Percentiles rank a stretch among this genome's conserved stretches.
These are phyloP conservation scores for Fregetta grallaria DNA, from an alignment of 2,113 vertebrate genomes.

Conservation along the genomic window DNA sequence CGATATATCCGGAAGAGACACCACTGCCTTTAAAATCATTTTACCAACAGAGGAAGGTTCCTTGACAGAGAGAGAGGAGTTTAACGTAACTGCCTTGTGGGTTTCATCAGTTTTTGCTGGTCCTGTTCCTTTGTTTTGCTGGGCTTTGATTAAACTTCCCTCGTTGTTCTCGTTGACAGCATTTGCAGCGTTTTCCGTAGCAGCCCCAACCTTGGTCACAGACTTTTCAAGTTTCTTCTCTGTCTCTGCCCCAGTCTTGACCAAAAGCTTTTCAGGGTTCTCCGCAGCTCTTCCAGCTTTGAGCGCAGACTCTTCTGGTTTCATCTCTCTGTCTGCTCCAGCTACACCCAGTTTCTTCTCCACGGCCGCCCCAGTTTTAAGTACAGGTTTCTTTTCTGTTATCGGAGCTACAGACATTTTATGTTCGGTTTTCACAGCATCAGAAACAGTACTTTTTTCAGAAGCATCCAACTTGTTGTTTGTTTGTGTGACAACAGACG, in stretches of 20 bases:
- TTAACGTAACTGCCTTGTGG: neutral
- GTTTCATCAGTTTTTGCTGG: neutral
- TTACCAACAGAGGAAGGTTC: neutral
- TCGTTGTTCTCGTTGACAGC: neutral
- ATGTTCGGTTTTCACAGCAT: neutral
- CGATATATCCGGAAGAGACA: constrained; percentile 34
- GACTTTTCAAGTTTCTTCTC: neutral
- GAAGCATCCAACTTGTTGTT: neutral
- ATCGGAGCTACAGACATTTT: accelerated
- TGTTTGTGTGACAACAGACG: neutral
- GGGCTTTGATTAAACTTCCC: neutral
- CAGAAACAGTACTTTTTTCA: neutral
- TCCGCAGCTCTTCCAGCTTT: neutral
- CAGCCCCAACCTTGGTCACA: neutral
- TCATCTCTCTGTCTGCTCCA: neutral
- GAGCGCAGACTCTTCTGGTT: neutral
- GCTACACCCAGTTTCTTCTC: neutral
- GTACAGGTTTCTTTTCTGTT: neutral
- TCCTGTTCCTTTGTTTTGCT: constrained; percentile 11
- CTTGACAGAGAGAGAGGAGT: neutral
- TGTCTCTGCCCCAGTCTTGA: neutral
- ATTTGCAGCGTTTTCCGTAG: neutral
- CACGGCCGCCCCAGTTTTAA: accelerated
- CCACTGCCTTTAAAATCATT: neutral
- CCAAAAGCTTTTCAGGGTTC: neutral